Conservation (phyloP, 2,797 vertebrate species). For the Eulemur rubriventer region DNA sequence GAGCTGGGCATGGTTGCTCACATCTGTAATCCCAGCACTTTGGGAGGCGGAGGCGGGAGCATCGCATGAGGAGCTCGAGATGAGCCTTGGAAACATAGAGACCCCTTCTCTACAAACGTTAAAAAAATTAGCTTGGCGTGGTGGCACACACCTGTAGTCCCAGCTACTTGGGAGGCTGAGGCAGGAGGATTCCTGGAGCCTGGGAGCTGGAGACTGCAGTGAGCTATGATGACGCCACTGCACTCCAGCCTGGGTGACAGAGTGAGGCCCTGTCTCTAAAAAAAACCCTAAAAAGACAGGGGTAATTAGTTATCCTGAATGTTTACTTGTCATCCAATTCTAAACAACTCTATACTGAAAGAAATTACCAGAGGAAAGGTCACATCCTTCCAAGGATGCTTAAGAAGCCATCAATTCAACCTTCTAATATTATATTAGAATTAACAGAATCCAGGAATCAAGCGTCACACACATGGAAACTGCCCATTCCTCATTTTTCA, state of each 20-base stretch:
- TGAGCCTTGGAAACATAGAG: background rate
- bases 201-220: background rate
- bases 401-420: background rate
- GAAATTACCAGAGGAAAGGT: slow-evolving; percentile 15
- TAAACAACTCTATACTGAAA: slow-evolving; percentile 23
- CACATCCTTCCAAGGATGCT: slow-evolving; percentile 29
- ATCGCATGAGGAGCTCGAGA: background rate
- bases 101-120: background rate
- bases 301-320: background rate
- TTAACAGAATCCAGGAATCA: background rate
- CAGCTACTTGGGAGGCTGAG: background rate
- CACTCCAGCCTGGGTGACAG: background rate
- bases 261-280: background rate
- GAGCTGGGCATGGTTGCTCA: background rate
- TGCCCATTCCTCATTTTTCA: slow-evolving; percentile 46
- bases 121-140: background rate
- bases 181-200: background rate
- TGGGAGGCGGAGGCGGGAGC: background rate
- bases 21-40: background rate
- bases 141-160: background rate
- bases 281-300: background rate
- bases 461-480: background rate
- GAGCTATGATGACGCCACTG: background rate
- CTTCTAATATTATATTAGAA: slow-evolving; percentile 10
- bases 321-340: slow-evolving; percentile 10